These are phyloP conservation scores for Zhuqinia jingwanae DNA, from an alignment of 2,888 invertebrate genomes.

Conservation along the genomic window DNA sequence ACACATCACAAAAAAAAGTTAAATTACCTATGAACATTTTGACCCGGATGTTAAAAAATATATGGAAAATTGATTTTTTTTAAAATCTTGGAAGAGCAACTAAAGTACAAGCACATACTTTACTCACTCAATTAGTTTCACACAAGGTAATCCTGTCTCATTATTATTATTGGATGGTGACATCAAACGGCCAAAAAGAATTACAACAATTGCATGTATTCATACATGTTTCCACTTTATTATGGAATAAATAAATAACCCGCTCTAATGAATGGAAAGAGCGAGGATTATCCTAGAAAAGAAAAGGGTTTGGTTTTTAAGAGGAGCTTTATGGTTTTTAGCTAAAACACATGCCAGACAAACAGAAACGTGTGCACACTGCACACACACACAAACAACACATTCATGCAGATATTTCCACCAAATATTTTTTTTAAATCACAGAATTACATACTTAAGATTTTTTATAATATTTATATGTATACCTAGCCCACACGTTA, in stretches of 20 bases:
- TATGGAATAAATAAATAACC: constrained; percentile 28
- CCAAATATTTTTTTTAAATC: background rate
- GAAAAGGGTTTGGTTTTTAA: constrained; percentile 58
- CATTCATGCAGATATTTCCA: background rate
- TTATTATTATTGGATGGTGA: constrained; percentile 24
- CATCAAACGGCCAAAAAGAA: constrained; percentile 26
- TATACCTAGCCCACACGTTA: constrained; percentile 51
- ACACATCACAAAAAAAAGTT: background rate
- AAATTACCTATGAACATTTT: constrained; percentile 27
- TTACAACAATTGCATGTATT: constrained; percentile 38
- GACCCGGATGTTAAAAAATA: constrained; percentile 36
- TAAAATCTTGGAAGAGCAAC: too few species aligned
- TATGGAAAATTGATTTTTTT: constrained; percentile 10
- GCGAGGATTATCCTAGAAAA: constrained; percentile 36
- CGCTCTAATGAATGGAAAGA: constrained; percentile 9
- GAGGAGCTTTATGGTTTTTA: constrained; percentile 1
- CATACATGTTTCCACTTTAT: constrained; percentile 36
- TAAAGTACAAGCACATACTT: background rate
- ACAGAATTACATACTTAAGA: background rate
- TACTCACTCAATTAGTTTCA: background rate
- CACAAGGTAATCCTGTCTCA: background rate
- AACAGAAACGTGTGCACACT: background rate
- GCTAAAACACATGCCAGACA: background rate
- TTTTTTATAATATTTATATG: background rate
- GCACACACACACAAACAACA: background rate